These are phyloP conservation scores for Clamator glandarius DNA, from an alignment of 2,797 vertebrate genomes.

Conservation along the genomic window DNA sequence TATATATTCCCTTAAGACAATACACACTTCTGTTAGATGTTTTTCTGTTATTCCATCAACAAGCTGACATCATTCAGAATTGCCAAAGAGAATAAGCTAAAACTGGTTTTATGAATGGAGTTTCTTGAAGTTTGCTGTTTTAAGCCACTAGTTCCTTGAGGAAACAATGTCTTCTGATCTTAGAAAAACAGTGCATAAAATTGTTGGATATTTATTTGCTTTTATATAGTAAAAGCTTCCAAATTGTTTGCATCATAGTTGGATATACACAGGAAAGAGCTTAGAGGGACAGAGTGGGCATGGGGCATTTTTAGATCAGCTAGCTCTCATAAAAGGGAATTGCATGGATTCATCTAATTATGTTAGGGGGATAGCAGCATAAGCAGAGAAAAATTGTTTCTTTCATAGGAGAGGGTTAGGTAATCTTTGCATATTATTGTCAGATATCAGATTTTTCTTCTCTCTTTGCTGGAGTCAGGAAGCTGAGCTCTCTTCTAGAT, in stretches of 20 bases:
- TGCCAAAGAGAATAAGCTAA: not conserved
- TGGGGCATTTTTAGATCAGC: not conserved
- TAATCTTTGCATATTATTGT: not conserved
- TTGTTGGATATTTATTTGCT: not conserved
- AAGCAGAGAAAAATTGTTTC: not conserved
- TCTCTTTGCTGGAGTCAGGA: not conserved
- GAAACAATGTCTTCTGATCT: not conserved
- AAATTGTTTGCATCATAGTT: not conserved
- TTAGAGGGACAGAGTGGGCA: not conserved
- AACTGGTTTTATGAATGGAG: not conserved
- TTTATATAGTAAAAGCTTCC: not conserved
- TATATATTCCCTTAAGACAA: not conserved
- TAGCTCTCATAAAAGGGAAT: not conserved
- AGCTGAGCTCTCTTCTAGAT: not conserved
- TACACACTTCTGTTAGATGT: not conserved
- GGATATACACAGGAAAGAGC: not conserved
- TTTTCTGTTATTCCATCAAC: not conserved
- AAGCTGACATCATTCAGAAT: not conserved
- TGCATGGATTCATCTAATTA: not conserved
- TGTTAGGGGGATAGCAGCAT: not conserved
- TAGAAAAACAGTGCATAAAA: not conserved
- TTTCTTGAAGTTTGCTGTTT: not conserved
- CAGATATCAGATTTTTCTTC: not conserved
- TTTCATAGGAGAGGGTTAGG: not conserved
- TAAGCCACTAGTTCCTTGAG: not conserved